Percentiles rank a stretch among this genome's conserved stretches.
Evolutionary conservation across 2,113 vertebrate species (phyloP).

Genomic region (Amazona guildingii): DNA sequence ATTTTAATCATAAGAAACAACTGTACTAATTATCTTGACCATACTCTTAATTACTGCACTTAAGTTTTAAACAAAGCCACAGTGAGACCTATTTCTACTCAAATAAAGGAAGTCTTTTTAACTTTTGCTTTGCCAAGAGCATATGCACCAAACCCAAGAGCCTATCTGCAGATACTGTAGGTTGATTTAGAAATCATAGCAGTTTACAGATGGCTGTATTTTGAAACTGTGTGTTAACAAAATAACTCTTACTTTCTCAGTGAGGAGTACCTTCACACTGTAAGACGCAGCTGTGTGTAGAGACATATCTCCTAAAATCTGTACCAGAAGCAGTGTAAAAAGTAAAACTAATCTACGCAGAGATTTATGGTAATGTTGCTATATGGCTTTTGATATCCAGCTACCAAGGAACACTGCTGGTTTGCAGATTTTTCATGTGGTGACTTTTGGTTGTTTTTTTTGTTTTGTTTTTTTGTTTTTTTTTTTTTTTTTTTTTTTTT

Average conservation of each 20-base stretch:
- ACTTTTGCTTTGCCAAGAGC: background rate
- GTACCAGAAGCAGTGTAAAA: background rate
- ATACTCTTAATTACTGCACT: background rate
- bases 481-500: background rate
- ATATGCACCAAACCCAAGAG: background rate
- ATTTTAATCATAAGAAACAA: background rate
- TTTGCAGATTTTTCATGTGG: background rate
- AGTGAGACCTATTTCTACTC: background rate
- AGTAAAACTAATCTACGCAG: background rate
- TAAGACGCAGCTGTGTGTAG: background rate
- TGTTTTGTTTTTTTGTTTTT: too few relatives aligned
- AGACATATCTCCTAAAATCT: background rate
- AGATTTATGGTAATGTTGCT: background rate
- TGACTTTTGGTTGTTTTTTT: background rate
- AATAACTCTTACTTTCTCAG: background rate
- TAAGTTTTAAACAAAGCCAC: accelerated
- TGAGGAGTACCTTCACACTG: background rate
- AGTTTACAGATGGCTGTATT: background rate
- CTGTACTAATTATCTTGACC: background rate
- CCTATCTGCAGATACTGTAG: background rate
- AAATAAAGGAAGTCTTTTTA: background rate
- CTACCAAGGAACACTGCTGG: background rate
- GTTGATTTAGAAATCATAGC: background rate
- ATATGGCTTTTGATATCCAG: background rate
- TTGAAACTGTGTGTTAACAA: background rate